A percentile compares a stretch with the other conserved stretches of the same genome.
These are phyloP conservation scores for Aramus guarauna DNA, from an alignment of 2,113 vertebrate species.

Conservation along the genomic window DNA sequence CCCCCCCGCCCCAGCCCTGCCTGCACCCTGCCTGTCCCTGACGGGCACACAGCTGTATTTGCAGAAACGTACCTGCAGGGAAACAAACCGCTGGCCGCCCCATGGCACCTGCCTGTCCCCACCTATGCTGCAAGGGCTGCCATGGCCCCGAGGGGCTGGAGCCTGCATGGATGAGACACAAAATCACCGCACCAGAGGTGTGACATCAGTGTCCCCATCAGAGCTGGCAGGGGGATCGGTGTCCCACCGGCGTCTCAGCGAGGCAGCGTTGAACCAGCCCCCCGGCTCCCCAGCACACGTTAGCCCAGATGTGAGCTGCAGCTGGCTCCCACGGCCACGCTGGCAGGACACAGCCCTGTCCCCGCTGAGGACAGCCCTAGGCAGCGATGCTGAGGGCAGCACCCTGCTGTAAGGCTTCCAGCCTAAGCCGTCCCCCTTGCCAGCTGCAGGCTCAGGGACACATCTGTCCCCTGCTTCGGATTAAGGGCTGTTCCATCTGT, in stretches of 20 bases:
- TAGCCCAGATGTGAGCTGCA: not conserved
- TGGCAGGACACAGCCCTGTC: not conserved
- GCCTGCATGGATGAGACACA: not conserved
- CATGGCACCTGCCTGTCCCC: not conserved
- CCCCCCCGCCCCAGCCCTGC: not conserved
- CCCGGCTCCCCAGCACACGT: fast-evolving
- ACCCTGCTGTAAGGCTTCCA: not conserved
- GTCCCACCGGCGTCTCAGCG: fast-evolving
- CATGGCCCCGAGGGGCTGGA: fast-evolving
- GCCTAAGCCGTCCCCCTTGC: not conserved
- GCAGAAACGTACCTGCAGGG: not conserved
- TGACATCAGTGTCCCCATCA: not conserved
- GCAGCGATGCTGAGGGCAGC: not conserved
- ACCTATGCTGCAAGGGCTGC: not conserved
- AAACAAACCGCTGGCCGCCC: not conserved
- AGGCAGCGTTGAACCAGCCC: not conserved
- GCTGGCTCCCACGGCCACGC: fast-evolving
- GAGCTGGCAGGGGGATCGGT: not conserved
- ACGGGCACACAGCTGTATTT: not conserved
- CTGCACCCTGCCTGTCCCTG: not conserved
- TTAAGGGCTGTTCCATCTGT: not conserved
- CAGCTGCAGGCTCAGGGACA: not conserved
- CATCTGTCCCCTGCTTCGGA: not conserved
- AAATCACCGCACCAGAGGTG: not conserved
- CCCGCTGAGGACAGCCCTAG: not conserved